These are phyloP conservation scores for Stichodactyla mertensii DNA, from an alignment of 64 coral and sea anemone genomes.

Conservation along the genomic window DNA sequence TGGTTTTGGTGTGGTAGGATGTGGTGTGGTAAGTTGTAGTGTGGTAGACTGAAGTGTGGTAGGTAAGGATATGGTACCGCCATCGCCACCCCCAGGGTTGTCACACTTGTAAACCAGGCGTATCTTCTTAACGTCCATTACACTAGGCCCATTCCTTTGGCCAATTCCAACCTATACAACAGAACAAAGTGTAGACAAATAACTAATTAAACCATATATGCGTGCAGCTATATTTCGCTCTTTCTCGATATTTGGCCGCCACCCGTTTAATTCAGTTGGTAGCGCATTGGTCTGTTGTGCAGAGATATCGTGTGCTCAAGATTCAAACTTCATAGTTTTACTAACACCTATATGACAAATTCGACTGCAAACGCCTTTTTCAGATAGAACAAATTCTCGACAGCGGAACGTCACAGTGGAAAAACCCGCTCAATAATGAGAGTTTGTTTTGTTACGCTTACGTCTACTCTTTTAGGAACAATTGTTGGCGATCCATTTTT, in stretches of 20 bases:
- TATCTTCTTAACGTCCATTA: conserved; percentile 34
- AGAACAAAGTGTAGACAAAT: background rate
- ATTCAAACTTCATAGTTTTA: background rate
- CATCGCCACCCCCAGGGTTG: conserved; percentile 22
- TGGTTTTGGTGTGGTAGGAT: no score
- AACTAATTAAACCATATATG: background rate
- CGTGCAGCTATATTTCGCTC: no score
- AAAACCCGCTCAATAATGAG: background rate
- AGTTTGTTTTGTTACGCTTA: background rate
- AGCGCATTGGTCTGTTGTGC: no score
- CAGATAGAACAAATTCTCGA: background rate
- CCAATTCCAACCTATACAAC: conserved; percentile 23
- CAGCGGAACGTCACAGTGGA: no score
- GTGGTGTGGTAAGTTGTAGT: no score
- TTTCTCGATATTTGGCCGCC: no score
- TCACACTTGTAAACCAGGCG: conserved; percentile 34
- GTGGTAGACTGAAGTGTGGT: no score
- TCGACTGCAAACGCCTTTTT: background rate
- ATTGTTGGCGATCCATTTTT: conserved; percentile 40
- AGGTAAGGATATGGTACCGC: background rate
- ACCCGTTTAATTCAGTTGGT: no score
- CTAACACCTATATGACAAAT: no score
- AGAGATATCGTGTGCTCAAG: no score
- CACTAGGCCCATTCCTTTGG: conserved; percentile 40
- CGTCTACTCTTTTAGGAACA: background rate